Percentiles rank a stretch among this genome's conserved stretches.
These are phyloP conservation scores for Hypothenemus hampei DNA, from an alignment of 1,140 invertebrate genomes.

Conservation along the genomic window DNA sequence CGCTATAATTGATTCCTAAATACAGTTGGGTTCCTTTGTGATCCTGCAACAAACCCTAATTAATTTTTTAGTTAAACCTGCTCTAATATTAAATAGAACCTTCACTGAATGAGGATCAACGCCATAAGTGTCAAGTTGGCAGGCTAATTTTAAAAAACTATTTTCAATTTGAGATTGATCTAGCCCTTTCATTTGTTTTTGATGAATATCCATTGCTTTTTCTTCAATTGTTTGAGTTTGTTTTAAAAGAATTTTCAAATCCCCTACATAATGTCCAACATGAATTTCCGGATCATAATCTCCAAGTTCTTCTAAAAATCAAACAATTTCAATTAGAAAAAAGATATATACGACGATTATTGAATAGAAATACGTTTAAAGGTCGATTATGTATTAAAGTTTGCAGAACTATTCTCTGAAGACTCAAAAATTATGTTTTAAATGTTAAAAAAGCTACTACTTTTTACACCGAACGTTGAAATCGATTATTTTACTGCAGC, in stretches of 20 bases:
- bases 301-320: constrained; percentile 79
- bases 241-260: constrained; percentile 86
- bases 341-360: not conserved
- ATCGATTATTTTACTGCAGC: too few species aligned
- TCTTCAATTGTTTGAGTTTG: constrained; percentile 89
- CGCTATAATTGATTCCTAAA: constrained; percentile 90
- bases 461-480: too few species aligned
- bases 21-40: constrained; percentile 85
- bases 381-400: too few species aligned
- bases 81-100: constrained; percentile 49
- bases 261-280: constrained; percentile 82
- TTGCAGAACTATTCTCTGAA: too few species aligned
- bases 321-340: not conserved
- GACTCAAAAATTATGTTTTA: too few species aligned
- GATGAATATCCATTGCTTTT: constrained; percentile 83
- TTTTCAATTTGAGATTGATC: constrained; percentile 72
- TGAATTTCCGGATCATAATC: constrained; percentile 90
- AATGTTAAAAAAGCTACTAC: too few species aligned
- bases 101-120: constrained; percentile 98
- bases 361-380: too few species aligned
- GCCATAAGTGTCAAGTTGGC: constrained; percentile 90
- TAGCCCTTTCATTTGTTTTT: constrained; percentile 69
- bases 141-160: constrained; percentile 81
- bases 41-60: constrained; percentile 59
- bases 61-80: constrained; percentile 10